A percentile compares a stretch with the other conserved stretches of the same genome.
phyloP scores from a whole-genome alignment of 2,797 vertebrate species.

The Perodicticus potto region DNA sequence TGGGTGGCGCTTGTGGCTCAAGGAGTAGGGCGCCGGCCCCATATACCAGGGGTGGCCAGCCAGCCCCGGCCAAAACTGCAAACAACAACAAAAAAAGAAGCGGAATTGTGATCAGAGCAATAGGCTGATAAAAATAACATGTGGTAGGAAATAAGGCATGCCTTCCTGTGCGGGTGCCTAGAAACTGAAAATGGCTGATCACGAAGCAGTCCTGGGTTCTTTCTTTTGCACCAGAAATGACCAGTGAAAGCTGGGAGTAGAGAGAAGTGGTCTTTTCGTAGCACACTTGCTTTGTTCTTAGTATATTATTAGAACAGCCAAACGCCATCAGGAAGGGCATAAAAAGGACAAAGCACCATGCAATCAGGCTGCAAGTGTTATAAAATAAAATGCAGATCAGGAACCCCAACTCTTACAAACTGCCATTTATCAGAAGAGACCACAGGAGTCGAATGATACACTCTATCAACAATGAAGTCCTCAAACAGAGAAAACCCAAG shows the following conservation, averaged over 20 bases:
- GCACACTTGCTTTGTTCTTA: background rate
- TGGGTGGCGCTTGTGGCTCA: too few relatives aligned
- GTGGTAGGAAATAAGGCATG: background rate
- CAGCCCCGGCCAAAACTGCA: too few relatives aligned
- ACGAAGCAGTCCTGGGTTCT: background rate
- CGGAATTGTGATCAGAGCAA: background rate
- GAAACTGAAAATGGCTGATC: constrained; percentile 53
- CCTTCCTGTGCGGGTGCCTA: constrained; percentile 26
- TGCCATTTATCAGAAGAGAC: background rate
- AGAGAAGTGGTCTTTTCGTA: background rate
- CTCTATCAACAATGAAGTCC: background rate
- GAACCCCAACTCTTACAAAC: background rate
- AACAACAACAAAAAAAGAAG: background rate
- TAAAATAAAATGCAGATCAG: background rate
- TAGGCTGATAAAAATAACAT: background rate
- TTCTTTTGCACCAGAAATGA: background rate
- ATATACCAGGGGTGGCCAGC: too few relatives aligned
- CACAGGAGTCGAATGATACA: background rate
- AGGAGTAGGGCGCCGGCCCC: too few relatives aligned
- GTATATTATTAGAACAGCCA: background rate
- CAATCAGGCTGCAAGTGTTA: background rate
- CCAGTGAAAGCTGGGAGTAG: background rate
- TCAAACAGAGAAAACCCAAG: background rate
- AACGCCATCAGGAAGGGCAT: background rate
- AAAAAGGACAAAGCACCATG: background rate